Percentiles rank a stretch among this genome's conserved stretches.
phyloP scores from a whole-genome alignment of 2,888 invertebrate species.

The Palloptera scutellata region DNA sequence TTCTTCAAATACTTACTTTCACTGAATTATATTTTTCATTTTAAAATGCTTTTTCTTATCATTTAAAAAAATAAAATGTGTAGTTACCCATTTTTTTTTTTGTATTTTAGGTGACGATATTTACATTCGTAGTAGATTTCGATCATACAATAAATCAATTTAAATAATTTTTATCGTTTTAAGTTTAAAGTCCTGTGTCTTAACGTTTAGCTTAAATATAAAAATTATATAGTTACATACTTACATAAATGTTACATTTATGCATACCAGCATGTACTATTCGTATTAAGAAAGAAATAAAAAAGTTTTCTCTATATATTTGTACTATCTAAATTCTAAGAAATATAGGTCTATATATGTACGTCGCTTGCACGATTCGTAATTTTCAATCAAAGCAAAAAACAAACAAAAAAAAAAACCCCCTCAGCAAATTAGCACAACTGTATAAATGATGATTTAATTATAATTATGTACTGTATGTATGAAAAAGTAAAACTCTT shows the following conservation, averaged over 20 bases:
- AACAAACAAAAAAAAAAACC: no score
- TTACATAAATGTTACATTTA: not conserved
- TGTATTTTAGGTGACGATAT: no score
- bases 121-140: no score
- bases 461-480: no score
- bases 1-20: no score
- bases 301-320: slow-evolving; percentile 2
- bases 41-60: no score
- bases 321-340: slow-evolving; percentile 4
- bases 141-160: no score
- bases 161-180: not conserved
- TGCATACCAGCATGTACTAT: not conserved
- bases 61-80: no score
- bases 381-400: not conserved
- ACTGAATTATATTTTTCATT: no score
- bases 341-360: not conserved
- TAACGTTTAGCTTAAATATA: slow-evolving; percentile 1
- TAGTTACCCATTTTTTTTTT: no score
- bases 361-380: not conserved
- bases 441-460: not conserved
- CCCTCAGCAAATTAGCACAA: slow-evolving; percentile 1
- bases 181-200: not conserved
- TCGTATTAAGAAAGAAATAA: not conserved
- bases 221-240: not conserved
- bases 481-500: no score